Conservation (phyloP, 1,140 invertebrate species). For the Halesus radiatus region DNA sequence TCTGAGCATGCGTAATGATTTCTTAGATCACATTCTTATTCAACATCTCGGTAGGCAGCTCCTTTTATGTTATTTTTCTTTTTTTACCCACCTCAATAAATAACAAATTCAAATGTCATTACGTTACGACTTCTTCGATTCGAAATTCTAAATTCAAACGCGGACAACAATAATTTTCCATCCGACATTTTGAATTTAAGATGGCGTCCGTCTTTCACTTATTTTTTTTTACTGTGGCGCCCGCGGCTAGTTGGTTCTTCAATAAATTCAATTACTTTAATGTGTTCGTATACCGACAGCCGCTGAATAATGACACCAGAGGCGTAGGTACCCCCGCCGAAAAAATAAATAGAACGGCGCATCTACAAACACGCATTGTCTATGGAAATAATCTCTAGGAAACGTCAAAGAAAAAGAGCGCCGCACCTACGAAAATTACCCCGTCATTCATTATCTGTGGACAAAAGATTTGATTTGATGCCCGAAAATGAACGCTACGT, state of each 20-base stretch:
- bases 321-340: not conserved
- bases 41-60: no score
- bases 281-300: conserved; percentile 36
- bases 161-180: conserved; percentile 10
- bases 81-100: no score
- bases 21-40: no score
- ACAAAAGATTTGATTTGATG: conserved; percentile 11
- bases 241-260: conserved; percentile 22
- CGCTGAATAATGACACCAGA: conserved; percentile 31
- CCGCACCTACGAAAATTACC: not conserved
- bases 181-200: conserved; percentile 20
- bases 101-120: no score
- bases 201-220: conserved; percentile 24
- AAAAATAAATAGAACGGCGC: conserved; percentile 2
- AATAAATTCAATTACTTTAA: conserved; percentile 42
- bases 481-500: not conserved
- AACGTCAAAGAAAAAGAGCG: conserved; percentile 6
- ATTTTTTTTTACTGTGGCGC: conserved; percentile 34
- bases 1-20: no score
- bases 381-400: not conserved
- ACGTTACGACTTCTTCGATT: no score
- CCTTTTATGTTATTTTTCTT: no score
- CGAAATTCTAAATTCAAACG: no score
- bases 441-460: not conserved
- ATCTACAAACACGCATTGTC: conserved; percentile 20